These are phyloP conservation scores for Thera obeliscata DNA, from an alignment of 2,888 invertebrate genomes.

Conservation along the genomic window DNA sequence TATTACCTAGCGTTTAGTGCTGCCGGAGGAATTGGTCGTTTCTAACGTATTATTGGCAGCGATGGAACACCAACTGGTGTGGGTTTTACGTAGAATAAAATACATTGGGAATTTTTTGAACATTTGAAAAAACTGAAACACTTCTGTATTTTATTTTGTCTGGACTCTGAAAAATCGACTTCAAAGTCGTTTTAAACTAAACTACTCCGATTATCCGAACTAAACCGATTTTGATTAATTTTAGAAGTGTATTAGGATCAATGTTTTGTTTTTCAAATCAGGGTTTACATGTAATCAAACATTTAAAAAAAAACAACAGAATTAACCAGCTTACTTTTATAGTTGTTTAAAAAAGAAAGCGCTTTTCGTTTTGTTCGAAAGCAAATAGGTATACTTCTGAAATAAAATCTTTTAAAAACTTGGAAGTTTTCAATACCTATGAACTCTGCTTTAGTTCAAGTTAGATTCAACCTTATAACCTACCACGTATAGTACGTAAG, in stretches of 20 bases:
- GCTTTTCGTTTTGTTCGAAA: too few relatives aligned
- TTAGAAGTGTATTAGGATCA: too few relatives aligned
- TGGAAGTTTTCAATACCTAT: not conserved
- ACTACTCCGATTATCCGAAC: too few relatives aligned
- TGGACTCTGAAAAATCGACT: too few relatives aligned
- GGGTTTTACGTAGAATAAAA: conserved; percentile 31
- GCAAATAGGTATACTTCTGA: not conserved
- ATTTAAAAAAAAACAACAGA: too few relatives aligned
- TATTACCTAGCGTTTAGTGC: conserved; percentile 68
- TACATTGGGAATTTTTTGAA: not conserved
- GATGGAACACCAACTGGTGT: conserved; percentile 39
- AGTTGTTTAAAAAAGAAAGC: too few relatives aligned
- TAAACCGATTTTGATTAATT: too few relatives aligned
- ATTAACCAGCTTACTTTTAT: too few relatives aligned
- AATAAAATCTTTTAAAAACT: not conserved
- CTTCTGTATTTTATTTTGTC: too few relatives aligned
- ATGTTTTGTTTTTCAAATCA: too few relatives aligned
- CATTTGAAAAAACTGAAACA: not conserved
- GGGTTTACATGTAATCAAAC: too few relatives aligned
- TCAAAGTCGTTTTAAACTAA: too few relatives aligned
- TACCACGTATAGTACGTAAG: conserved; percentile 5
- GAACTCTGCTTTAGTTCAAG: not conserved
- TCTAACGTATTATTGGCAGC: conserved; percentile 50
- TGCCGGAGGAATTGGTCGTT: conserved; percentile 59
- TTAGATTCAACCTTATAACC: conserved; percentile 1